Evolutionary conservation across 2,113 vertebrate genomes (phyloP).

Genomic region (Polypterus bichir): DNA sequence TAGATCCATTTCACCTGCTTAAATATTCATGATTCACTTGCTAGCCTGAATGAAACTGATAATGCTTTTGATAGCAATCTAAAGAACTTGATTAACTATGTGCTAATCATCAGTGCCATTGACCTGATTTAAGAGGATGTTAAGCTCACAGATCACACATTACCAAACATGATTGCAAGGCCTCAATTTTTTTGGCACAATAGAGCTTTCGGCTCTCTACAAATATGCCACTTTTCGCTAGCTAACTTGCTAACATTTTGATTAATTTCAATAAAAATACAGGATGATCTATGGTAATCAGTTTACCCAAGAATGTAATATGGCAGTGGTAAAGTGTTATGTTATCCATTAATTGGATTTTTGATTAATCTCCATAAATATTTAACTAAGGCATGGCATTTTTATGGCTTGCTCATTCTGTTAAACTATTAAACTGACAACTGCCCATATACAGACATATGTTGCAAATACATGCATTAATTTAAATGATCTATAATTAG

Average conservation of each 20-base stretch:
- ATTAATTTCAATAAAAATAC: constrained; percentile 61
- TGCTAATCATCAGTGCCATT: constrained; percentile 72
- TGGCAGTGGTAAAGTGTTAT: constrained; percentile 12
- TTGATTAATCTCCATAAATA: constrained; percentile 66
- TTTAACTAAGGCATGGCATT: constrained; percentile 68
- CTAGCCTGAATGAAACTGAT: constrained; percentile 60
- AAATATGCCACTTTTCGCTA: constrained; percentile 58
- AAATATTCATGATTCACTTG: constrained; percentile 74
- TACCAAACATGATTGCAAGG: constrained; percentile 68
- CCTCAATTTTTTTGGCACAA: constrained; percentile 65
- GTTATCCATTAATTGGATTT: constrained; percentile 59
- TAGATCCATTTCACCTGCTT: constrained; percentile 63
- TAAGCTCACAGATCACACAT: constrained; percentile 60
- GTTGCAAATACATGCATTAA: constrained; percentile 42
- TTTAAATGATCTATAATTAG: constrained; percentile 48
- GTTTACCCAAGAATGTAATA: constrained; percentile 68
- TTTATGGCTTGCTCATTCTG: constrained; percentile 66
- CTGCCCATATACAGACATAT: constrained; percentile 57
- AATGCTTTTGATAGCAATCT: constrained; percentile 70
- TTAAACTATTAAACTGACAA: constrained; percentile 50
- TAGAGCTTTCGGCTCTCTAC: constrained; percentile 52
- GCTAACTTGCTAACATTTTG: constrained; percentile 54
- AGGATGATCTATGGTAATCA: constrained; percentile 81
- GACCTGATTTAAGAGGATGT: constrained; percentile 70
- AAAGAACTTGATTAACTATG: constrained; percentile 75